phyloP scores from a whole-genome alignment of 2,888 invertebrate genomes.

The Amiota communis region DNA sequence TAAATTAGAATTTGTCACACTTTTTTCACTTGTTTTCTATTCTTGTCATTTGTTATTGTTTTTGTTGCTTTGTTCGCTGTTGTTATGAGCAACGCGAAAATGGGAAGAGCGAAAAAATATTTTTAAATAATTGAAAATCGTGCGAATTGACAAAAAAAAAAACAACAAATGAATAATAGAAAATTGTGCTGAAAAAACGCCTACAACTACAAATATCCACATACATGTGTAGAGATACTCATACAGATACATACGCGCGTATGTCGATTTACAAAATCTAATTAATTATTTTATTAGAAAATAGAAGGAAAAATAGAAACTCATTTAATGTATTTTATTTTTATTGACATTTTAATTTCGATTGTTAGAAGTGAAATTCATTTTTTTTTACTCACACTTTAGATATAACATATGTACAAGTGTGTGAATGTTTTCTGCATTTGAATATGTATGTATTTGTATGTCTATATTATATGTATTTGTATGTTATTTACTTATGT shows the following conservation, averaged over 20 bases:
- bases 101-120: slow-evolving; percentile 57
- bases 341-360: slow-evolving; percentile 69
- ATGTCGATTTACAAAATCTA: slow-evolving; percentile 66
- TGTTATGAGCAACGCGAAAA: slow-evolving; percentile 3
- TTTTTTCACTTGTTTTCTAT: slow-evolving; percentile 2
- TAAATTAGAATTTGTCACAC: slow-evolving; percentile 30
- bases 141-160: slow-evolving; percentile 50
- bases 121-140: slow-evolving; percentile 68
- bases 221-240: background rate
- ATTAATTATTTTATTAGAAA: slow-evolving; percentile 68
- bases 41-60: too few species aligned
- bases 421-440: background rate
- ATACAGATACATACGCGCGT: background rate
- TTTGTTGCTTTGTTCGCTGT: background rate
- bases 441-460: background rate
- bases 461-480: slow-evolving; percentile 1
- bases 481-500: slow-evolving; percentile 11
- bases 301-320: background rate
- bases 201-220: slow-evolving; percentile 16
- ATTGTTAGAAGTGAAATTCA: slow-evolving; percentile 50
- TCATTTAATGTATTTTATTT: slow-evolving; percentile 35
- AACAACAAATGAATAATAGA: slow-evolving; percentile 26
- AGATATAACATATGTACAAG: slow-evolving; percentile 1
- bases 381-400: too few species aligned
- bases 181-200: slow-evolving; percentile 13